Percentiles rank a stretch among this genome's conserved stretches.
Conservation (phyloP, 2,888 invertebrate species). For the Cylindroiulus punctatus region DNA sequence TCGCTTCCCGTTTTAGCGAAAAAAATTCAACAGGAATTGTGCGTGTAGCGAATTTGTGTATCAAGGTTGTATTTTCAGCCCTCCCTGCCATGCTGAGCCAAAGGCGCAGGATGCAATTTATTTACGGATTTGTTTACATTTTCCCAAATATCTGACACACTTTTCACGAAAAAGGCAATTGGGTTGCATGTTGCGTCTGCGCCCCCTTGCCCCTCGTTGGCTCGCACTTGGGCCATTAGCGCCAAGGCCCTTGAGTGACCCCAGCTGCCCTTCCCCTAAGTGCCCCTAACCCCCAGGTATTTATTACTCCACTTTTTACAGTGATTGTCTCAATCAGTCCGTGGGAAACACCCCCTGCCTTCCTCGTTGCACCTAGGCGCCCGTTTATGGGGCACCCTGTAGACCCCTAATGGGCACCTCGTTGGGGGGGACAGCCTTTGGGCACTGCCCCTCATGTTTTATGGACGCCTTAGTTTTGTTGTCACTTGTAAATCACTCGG, state of each 20-base stretch:
- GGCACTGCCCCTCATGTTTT: slow-evolving; percentile 15
- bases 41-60: slow-evolving; percentile 19
- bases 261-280: neutral
- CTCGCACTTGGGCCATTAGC: neutral
- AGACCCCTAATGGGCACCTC: neutral
- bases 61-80: slow-evolving; percentile 31
- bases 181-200: slow-evolving; percentile 2
- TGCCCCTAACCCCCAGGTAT: slow-evolving; percentile 2
- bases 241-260: neutral
- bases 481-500: slow-evolving; percentile 32
- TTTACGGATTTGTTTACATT: slow-evolving; percentile 38
- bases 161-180: slow-evolving; percentile 20
- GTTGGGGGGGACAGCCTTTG: slow-evolving; percentile 9
- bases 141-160: slow-evolving; percentile 31
- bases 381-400: slow-evolving; percentile 21
- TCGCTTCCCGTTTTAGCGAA: slow-evolving; percentile 1
- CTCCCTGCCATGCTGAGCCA: neutral
- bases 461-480: neutral
- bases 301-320: slow-evolving; percentile 34
- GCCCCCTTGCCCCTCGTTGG: neutral
- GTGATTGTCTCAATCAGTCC: slow-evolving; percentile 24
- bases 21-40: neutral
- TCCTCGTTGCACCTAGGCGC: neutral
- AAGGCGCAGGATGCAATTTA: slow-evolving; percentile 12
- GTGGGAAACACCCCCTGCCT: neutral